Conservation (phyloP, 2,113 vertebrate genomes). For the Perognathus longimembris region DNA sequence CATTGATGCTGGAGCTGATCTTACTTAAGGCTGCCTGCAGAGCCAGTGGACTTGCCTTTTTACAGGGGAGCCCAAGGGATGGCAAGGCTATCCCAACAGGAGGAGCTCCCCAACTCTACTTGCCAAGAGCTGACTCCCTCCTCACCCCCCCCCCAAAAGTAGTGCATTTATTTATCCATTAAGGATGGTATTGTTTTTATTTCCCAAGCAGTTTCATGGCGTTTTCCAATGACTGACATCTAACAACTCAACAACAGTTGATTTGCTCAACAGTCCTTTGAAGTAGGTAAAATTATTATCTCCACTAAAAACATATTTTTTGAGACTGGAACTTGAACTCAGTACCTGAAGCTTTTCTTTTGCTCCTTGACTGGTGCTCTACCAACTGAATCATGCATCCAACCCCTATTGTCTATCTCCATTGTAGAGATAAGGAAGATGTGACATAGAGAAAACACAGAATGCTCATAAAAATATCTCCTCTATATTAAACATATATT, state of each 20-base stretch:
- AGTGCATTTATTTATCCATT: too few species aligned
- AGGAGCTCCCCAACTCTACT: background rate
- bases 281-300: background rate
- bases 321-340: too few species aligned
- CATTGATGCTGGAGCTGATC: background rate
- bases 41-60: background rate
- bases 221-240: background rate
- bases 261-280: background rate
- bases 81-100: background rate
- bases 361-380: too few species aligned
- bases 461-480: constrained; percentile 25
- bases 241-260: too few species aligned
- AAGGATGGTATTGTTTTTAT: background rate
- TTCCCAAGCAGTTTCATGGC: background rate
- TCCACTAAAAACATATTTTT: background rate
- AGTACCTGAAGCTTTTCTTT: too few species aligned
- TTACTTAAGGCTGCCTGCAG: background rate
- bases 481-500: background rate
- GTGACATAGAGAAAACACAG: background rate
- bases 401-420: too few species aligned
- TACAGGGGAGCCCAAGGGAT: background rate
- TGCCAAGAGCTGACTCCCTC: background rate
- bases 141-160: too few species aligned
- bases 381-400: too few species aligned
- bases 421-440: constrained; percentile 36